Evolutionary conservation across 2,888 invertebrate species (phyloP).

Genomic region (Thyatira batis): DNA sequence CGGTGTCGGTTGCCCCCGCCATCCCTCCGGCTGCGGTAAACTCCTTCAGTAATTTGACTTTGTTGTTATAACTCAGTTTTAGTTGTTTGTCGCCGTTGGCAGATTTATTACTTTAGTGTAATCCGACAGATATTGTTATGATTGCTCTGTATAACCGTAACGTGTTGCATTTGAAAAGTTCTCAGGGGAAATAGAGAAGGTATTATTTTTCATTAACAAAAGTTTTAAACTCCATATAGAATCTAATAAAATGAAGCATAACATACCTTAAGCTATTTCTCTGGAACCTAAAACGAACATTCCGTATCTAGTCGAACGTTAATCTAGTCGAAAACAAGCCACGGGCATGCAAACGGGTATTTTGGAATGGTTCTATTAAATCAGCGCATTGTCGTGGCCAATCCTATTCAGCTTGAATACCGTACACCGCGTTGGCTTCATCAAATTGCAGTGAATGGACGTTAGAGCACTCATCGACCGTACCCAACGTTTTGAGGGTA

Average conservation of each 20-base stretch:
- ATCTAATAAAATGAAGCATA: too few relatives aligned
- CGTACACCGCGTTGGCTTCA: constrained; percentile 69
- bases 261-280: background rate
- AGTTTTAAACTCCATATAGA: too few relatives aligned
- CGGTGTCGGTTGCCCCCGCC: constrained; percentile 68
- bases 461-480: constrained; percentile 75
- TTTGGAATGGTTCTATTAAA: constrained; percentile 70
- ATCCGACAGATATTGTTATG: constrained; percentile 46
- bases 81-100: constrained; percentile 75
- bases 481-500: constrained; percentile 65
- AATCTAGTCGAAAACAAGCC: constrained; percentile 23
- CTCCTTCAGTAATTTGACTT: constrained; percentile 81
- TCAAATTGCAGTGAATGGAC: constrained; percentile 79
- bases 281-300: constrained; percentile 9
- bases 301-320: constrained; percentile 24
- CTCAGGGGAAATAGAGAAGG: too few relatives aligned
- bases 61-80: constrained; percentile 82
- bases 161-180: too few relatives aligned
- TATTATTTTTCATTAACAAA: background rate
- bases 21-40: constrained; percentile 66
- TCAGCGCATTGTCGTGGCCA: constrained; percentile 71
- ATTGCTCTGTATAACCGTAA: too few relatives aligned
- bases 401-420: constrained; percentile 72
- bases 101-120: constrained; percentile 79
- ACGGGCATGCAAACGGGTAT: constrained; percentile 43